Percentiles rank a stretch among this genome's conserved stretches.
phyloP scores from a whole-genome alignment of 2,113 vertebrate genomes.

The Cryptotis parvus region DNA sequence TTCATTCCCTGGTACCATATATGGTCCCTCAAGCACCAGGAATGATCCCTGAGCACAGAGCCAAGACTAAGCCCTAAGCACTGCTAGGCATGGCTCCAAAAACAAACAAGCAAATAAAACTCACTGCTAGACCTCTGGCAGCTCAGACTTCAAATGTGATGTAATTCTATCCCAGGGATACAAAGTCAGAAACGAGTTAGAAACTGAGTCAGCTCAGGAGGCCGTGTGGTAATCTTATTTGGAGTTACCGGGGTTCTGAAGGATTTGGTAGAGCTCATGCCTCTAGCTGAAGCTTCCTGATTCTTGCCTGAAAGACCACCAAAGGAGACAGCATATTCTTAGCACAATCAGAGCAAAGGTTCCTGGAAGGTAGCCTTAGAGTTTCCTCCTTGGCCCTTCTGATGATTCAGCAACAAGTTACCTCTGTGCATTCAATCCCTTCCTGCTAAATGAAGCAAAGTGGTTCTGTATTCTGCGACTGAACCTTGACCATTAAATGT shows the following conservation, averaged over 20 bases:
- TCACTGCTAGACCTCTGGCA: not conserved
- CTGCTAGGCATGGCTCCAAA: too few species aligned
- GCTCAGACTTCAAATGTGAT: slow-evolving; percentile 24
- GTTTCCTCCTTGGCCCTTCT: not conserved
- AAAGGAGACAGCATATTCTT: not conserved
- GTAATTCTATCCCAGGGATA: not conserved
- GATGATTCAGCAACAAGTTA: not conserved
- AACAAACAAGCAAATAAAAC: not conserved
- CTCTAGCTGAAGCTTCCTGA: not conserved
- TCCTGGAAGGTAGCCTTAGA: not conserved
- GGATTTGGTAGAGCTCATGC: not conserved
- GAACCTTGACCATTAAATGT: not conserved
- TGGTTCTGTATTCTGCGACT: not conserved
- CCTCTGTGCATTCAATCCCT: not conserved
- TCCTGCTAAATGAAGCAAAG: not conserved
- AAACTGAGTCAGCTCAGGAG: not conserved
- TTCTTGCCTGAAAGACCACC: not conserved
- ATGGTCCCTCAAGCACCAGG: too few species aligned
- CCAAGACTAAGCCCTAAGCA: too few species aligned
- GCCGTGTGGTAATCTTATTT: not conserved
- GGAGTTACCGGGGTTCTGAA: not conserved
- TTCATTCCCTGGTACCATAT: too few species aligned
- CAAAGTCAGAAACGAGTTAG: not conserved
- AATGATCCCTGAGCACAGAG: too few species aligned
- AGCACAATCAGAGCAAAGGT: not conserved